A percentile compares a stretch with the other conserved stretches of the same genome.
phyloP scores from a whole-genome alignment of 2,113 vertebrate genomes.

The Brachypteracias leptosomus region DNA sequence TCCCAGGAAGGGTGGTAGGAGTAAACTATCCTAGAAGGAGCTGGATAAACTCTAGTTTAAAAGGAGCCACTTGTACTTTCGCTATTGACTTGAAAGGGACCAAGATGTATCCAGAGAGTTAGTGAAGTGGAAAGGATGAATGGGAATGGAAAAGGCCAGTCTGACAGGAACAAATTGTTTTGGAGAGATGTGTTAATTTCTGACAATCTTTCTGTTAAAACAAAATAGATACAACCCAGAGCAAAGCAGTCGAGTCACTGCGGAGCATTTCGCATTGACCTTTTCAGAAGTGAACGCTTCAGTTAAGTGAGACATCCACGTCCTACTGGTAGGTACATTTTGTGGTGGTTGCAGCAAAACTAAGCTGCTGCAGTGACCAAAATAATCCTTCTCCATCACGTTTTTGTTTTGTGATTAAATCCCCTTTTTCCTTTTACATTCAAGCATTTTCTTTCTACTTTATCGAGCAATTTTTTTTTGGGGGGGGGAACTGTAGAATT shows the following conservation, averaged over 20 bases:
- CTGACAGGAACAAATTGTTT: slow-evolving; percentile 60
- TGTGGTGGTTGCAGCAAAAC: neutral
- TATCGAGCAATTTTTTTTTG: accelerated
- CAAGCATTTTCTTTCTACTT: neutral
- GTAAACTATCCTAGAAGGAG: neutral
- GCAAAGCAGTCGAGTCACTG: slow-evolving; percentile 1
- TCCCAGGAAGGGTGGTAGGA: neutral
- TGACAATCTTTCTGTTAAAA: slow-evolving; percentile 58
- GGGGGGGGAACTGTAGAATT: neutral
- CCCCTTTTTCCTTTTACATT: neutral
- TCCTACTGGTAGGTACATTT: neutral
- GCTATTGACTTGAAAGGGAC: neutral
- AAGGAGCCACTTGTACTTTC: neutral
- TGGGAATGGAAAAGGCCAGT: slow-evolving; percentile 55
- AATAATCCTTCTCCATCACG: neutral
- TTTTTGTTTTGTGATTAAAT: neutral
- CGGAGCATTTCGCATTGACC: slow-evolving; percentile 34
- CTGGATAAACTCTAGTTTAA: neutral
- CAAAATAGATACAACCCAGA: slow-evolving; percentile 57
- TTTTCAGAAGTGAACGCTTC: slow-evolving; percentile 34
- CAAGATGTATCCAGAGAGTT: neutral
- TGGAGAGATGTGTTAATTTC: slow-evolving; percentile 62
- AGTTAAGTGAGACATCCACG: slow-evolving; percentile 40
- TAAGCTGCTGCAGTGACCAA: neutral
- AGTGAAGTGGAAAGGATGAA: slow-evolving; percentile 43